These are phyloP conservation scores for Caenorhabditis doughertyi DNA, from an alignment of 2,888 invertebrate species.

Conservation along the genomic window DNA sequence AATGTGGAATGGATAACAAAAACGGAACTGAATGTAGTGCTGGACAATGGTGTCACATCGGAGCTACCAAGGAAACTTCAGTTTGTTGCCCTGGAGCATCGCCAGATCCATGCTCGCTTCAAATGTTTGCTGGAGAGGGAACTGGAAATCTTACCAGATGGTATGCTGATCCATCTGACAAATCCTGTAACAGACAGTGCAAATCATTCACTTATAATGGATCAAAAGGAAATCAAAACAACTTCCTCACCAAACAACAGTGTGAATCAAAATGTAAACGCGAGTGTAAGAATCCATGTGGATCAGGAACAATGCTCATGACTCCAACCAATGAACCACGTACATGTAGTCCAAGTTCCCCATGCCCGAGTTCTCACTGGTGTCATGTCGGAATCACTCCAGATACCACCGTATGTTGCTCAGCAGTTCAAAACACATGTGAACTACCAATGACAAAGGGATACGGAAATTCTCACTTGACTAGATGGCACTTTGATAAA, in stretches of 20 bases:
- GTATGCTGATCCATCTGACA: slow-evolving; percentile 79
- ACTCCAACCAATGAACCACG: slow-evolving; percentile 74
- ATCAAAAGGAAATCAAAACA: slow-evolving; percentile 81
- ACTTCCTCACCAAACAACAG: slow-evolving; percentile 79
- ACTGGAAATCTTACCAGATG: slow-evolving; percentile 79
- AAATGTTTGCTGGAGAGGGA: slow-evolving; percentile 78
- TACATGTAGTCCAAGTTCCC: slow-evolving; percentile 73
- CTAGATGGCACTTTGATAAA: slow-evolving; percentile 74
- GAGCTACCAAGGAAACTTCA: slow-evolving; percentile 74
- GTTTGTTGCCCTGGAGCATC: slow-evolving; percentile 81
- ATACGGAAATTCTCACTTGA: slow-evolving; percentile 73
- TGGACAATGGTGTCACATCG: slow-evolving; percentile 82
- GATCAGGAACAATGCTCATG: slow-evolving; percentile 77
- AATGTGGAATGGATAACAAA: slow-evolving; percentile 58
- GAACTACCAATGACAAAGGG: slow-evolving; percentile 74
- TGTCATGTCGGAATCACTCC: slow-evolving; percentile 81
- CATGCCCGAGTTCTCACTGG: slow-evolving; percentile 76
- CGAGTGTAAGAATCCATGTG: slow-evolving; percentile 80
- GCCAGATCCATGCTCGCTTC: slow-evolving; percentile 77
- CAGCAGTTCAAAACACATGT: slow-evolving; percentile 76
- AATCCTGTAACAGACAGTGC: slow-evolving; percentile 78
- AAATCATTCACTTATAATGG: slow-evolving; percentile 81
- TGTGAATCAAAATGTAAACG: slow-evolving; percentile 76
- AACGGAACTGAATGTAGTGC: slow-evolving; percentile 70
- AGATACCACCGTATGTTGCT: slow-evolving; percentile 82